Conservation (phyloP, 2,797 vertebrate species). For the Ispidina lecontei region DNA sequence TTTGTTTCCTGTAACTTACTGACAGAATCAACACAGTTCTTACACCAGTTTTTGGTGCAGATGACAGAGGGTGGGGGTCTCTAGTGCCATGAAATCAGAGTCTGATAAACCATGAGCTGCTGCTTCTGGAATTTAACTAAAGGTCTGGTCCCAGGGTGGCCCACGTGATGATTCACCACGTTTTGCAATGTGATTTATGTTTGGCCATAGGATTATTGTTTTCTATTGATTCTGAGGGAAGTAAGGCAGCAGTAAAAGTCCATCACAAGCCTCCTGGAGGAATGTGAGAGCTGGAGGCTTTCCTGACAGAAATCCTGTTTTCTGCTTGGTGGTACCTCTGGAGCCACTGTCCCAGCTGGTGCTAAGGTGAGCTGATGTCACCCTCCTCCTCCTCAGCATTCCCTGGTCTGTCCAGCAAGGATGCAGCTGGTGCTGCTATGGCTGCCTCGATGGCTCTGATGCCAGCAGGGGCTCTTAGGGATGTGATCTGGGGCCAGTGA, state of each 20-base stretch:
- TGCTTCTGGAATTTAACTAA: neutral
- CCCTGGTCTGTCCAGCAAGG: neutral
- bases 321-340: neutral
- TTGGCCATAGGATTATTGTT: neutral
- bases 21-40: neutral
- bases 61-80: neutral
- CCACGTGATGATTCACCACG: neutral
- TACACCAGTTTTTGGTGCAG: neutral
- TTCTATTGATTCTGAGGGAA: conserved; percentile 35
- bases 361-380: neutral
- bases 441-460: fast-evolving
- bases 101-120: neutral
- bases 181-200: neutral
- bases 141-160: neutral
- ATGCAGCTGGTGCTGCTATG: neutral
- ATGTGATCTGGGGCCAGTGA: fast-evolving
- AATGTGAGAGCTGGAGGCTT: neutral
- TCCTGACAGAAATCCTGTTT: neutral
- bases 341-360: fast-evolving
- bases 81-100: neutral
- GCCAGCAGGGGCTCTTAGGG: fast-evolving
- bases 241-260: conserved; percentile 21
- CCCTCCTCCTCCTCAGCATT: neutral
- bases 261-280: neutral
- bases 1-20: conserved; percentile 17